These are phyloP conservation scores for Drosophila orena DNA, from an alignment of 1,140 invertebrate species.

Conservation along the genomic window DNA sequence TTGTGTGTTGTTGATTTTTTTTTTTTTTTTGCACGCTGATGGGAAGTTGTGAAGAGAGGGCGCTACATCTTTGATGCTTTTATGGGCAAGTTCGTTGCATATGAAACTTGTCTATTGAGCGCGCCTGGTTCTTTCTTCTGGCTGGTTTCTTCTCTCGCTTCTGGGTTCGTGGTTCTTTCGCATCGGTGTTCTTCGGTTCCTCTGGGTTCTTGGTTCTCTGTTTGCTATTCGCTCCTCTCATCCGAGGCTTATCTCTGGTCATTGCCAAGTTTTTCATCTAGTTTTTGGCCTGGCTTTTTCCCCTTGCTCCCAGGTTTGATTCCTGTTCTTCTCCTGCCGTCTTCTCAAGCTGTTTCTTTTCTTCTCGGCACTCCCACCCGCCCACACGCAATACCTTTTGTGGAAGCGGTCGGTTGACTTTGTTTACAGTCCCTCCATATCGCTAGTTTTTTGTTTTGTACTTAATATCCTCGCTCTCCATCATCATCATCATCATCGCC, in stretches of 20 bases:
- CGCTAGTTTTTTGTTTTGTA: neutral
- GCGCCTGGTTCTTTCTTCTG: slow-evolving; percentile 32
- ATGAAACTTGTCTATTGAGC: slow-evolving; percentile 72
- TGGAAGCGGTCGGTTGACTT: slow-evolving; percentile 45
- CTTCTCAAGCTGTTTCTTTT: slow-evolving; percentile 4
- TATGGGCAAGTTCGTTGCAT: slow-evolving; percentile 41
- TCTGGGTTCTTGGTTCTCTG: slow-evolving; percentile 4
- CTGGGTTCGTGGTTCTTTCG: slow-evolving; percentile 4
- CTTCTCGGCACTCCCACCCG: slow-evolving; percentile 43
- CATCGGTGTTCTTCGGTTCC: slow-evolving; percentile 14
- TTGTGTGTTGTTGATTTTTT: neutral
- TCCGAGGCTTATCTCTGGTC: slow-evolving; percentile 54
- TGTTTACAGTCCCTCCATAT: slow-evolving; percentile 11
- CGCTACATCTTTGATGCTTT: slow-evolving; percentile 45
- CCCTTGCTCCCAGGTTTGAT: slow-evolving; percentile 9
- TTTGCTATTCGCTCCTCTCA: slow-evolving; percentile 24
- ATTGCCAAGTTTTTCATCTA: slow-evolving; percentile 76
- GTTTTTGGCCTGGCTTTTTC: slow-evolving; percentile 52
- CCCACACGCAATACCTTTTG: slow-evolving; percentile 69
- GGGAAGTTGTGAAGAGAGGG: slow-evolving; percentile 3
- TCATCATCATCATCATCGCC: slow-evolving; percentile 30
- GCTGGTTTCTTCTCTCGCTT: slow-evolving; percentile 32
- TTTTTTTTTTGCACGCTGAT: neutral
- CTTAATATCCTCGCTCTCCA: slow-evolving; percentile 12
- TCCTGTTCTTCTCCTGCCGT: slow-evolving; percentile 37